Evolutionary conservation across 2,888 invertebrate species (phyloP).

Genomic region (Drosophila parthenogenetica): DNA sequence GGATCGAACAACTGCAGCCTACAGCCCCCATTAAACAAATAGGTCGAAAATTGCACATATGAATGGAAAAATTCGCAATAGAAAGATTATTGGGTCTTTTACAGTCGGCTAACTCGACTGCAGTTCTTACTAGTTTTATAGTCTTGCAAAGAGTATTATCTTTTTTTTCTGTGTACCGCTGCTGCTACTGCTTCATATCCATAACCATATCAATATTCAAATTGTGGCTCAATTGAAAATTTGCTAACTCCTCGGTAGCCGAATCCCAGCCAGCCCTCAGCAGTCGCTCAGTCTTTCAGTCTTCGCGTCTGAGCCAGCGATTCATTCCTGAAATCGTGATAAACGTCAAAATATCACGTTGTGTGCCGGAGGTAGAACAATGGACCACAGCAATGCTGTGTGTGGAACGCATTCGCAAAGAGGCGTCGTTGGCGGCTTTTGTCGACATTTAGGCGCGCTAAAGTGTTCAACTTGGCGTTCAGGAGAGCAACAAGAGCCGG

Average conservation of each 20-base stretch:
- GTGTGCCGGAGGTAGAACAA: conserved; percentile 62
- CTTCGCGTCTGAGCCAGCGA: conserved; percentile 10
- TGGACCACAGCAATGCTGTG: conserved; percentile 43
- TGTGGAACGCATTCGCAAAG: conserved; percentile 15
- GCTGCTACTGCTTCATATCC: conserved; percentile 34
- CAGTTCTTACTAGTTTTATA: no score
- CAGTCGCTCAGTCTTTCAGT: background rate
- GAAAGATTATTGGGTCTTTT: no score
- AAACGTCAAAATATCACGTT: conserved; percentile 81
- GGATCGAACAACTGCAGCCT: no score
- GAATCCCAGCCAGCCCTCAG: background rate
- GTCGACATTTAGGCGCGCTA: conserved; percentile 75
- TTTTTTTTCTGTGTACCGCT: background rate
- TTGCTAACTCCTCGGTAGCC: conserved; percentile 61
- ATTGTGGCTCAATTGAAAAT: conserved; percentile 81
- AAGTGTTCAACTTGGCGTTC: conserved; percentile 78
- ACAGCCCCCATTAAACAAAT: no score
- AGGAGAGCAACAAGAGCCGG: conserved; percentile 38
- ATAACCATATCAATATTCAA: conserved; percentile 76
- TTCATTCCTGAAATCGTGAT: conserved; percentile 72
- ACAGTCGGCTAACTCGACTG: no score
- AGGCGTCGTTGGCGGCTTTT: conserved; percentile 79
- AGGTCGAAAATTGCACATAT: no score
- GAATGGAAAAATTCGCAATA: no score
- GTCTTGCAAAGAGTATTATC: no score